Base-by-base conservation (phyloP, 2,797 vertebrate genomes). In the Vipera ursinii region DNA sequence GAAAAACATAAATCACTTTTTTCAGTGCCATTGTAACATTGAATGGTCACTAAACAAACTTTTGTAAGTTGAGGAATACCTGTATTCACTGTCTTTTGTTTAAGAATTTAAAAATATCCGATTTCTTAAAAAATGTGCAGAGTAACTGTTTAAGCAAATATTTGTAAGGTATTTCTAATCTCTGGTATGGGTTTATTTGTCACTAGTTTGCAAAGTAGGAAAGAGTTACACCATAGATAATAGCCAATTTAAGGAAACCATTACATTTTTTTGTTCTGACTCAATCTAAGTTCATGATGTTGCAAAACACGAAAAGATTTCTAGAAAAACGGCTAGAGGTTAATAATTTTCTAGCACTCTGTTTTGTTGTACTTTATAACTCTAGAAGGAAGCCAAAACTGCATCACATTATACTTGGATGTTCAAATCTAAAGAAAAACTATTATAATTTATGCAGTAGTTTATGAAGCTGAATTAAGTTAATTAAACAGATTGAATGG, bases 141-240 rank as follows among this genome's bases (percentile, higher is more conserved):
- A 63, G 88, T 57, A 59, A 93, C 3, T 38, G 13, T 28, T 55
- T 55, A 85, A 56, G 38, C 26, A 87, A 88, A 90, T 1, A 85
- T 94, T 63, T 90, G 60, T 87, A 90, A 59, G 10, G 85, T 10
- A 88, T 87, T 93, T 93, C 48, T 65, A 91, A 87, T 28, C 63
- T 91, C 48, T 91, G 1, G n/a, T 28, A 32, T 13, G 26, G 2
- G 15, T 92, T 38, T 38, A 51, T 24, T 88, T 24, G 53, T 90
- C 44, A 89, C 32, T 93, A 92, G 90, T 89, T 9, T 24, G 69
- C 5, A 44, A 89, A 91, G 90, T 90, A 90, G 92, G 73, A 2
- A 91, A 28, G n/a, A 91, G 56, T 87, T 92, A 12, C 6, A n/a
- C 20, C 22, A 28, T 85, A 85, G 86, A 92, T 92, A 91, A 88